phyloP scores from a whole-genome alignment of 2,888 invertebrate species.

The Minunthozetes semirufus region DNA sequence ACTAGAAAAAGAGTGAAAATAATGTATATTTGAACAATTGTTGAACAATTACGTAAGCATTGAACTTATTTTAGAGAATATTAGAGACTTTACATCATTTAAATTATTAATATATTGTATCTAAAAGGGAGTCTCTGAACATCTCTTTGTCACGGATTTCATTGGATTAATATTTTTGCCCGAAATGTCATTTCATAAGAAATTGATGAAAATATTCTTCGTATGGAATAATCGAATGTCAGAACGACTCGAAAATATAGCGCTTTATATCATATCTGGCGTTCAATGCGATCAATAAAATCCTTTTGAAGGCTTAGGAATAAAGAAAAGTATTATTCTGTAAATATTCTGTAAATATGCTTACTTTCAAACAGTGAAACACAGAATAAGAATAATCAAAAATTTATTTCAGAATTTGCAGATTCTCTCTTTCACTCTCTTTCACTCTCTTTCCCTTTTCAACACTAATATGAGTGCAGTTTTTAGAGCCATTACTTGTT shows the following conservation, averaged over 20 bases:
- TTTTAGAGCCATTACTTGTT: too few species aligned
- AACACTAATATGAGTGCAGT: too few species aligned
- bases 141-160: not conserved
- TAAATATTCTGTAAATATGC: not conserved
- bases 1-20: too few species aligned
- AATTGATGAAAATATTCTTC: not conserved
- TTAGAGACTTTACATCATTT: too few species aligned
- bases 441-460: too few species aligned
- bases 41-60: too few species aligned
- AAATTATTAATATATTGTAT: too few species aligned
- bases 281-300: constrained; percentile 24
- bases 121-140: too few species aligned
- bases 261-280: constrained; percentile 16
- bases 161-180: not conserved
- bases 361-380: not conserved
- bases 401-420: constrained; percentile 8
- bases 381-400: not conserved
- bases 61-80: too few species aligned
- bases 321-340: not conserved
- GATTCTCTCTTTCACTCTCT: not conserved
- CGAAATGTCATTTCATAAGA: not conserved
- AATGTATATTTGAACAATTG: too few species aligned
- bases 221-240: constrained; percentile 12
- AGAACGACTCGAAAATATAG: not conserved
- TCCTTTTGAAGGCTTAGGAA: not conserved